Percentiles rank a stretch among this genome's conserved stretches.
phyloP scores from a whole-genome alignment of 2,797 vertebrate genomes.

The Gymnocypris eckloni region DNA sequence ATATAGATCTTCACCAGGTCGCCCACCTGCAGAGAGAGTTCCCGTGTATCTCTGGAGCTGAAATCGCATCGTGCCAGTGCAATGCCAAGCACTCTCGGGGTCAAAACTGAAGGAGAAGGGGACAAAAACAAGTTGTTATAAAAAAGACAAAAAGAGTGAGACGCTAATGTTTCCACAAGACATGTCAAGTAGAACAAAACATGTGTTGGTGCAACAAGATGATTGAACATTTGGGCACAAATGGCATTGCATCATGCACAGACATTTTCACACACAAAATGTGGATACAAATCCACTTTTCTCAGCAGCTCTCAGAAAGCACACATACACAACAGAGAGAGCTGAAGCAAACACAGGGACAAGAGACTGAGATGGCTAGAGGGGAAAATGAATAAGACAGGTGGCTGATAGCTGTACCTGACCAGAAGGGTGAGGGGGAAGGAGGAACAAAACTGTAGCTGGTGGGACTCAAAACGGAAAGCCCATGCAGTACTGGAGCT shows the following conservation, averaged over 20 bases:
- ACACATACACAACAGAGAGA: not conserved
- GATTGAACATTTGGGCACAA: slow-evolving; percentile 14
- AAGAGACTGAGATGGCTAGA: slow-evolving; percentile 50
- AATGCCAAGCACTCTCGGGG: slow-evolving; percentile 90
- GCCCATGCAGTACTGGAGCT: slow-evolving; percentile 94
- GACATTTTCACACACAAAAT: not conserved
- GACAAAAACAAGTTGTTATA: slow-evolving; percentile 6
- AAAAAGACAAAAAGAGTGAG: not conserved
- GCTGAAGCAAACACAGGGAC: slow-evolving; percentile 9
- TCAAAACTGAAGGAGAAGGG: slow-evolving; percentile 79
- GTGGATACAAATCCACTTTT: not conserved
- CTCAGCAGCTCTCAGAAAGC: not conserved
- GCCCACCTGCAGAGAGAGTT: slow-evolving; percentile 90
- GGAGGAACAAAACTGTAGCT: slow-evolving; percentile 97
- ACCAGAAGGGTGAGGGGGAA: slow-evolving; percentile 98
- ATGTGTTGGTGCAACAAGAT: slow-evolving; percentile 8
- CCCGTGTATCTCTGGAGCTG: slow-evolving; percentile 91
- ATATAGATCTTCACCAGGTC: slow-evolving; percentile 96
- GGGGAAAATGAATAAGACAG: slow-evolving; percentile 38
- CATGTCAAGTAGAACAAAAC: slow-evolving; percentile 22
- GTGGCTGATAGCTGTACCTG: slow-evolving; percentile 88
- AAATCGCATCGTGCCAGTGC: slow-evolving; percentile 97
- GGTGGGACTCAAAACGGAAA: slow-evolving; percentile 95
- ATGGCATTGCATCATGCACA: not conserved
- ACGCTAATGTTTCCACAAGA: not conserved